Percentiles rank a stretch among this genome's conserved stretches.
These are phyloP conservation scores for Bambusicola thoracicus DNA, from an alignment of 2,113 vertebrate genomes.

Conservation along the genomic window DNA sequence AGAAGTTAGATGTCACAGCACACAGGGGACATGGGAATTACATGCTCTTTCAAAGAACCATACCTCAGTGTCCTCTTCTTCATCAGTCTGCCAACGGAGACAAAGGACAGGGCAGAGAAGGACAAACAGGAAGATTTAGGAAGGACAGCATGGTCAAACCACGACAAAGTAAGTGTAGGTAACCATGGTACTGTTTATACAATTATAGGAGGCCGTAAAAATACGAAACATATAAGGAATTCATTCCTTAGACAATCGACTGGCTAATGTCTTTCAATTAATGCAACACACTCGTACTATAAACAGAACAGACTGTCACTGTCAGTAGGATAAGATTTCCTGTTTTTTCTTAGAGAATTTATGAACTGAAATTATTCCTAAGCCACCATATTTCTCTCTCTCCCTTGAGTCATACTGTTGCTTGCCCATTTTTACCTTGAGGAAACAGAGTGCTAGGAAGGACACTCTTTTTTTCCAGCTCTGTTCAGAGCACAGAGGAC, in stretches of 20 bases:
- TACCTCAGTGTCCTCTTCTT: slow-evolving; percentile 91
- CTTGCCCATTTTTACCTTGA: not conserved
- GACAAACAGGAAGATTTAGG: slow-evolving; percentile 75
- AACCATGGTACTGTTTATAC: slow-evolving; percentile 23
- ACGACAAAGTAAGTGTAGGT: slow-evolving; percentile 9
- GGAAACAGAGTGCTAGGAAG: not conserved
- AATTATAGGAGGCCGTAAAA: not conserved
- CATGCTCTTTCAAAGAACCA: slow-evolving; percentile 59
- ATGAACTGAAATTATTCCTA: not conserved
- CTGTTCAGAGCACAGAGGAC: slow-evolving; percentile 24
- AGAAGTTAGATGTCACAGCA: slow-evolving; percentile 58
- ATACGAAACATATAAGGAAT: not conserved
- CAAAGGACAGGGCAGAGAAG: slow-evolving; percentile 68
- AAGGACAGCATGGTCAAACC: slow-evolving; percentile 31
- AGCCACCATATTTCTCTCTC: not conserved
- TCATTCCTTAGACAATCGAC: not conserved
- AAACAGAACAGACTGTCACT: not conserved
- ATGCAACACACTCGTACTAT: not conserved
- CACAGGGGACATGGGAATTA: not conserved
- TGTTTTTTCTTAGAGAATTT: not conserved
- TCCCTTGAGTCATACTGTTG: not conserved
- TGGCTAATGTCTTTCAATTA: not conserved
- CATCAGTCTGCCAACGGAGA: slow-evolving; percentile 87
- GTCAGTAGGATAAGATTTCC: not conserved
- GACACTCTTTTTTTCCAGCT: not conserved